phyloP scores from a whole-genome alignment of 2,888 invertebrate species.

The Eupithecia pulchellata region DNA sequence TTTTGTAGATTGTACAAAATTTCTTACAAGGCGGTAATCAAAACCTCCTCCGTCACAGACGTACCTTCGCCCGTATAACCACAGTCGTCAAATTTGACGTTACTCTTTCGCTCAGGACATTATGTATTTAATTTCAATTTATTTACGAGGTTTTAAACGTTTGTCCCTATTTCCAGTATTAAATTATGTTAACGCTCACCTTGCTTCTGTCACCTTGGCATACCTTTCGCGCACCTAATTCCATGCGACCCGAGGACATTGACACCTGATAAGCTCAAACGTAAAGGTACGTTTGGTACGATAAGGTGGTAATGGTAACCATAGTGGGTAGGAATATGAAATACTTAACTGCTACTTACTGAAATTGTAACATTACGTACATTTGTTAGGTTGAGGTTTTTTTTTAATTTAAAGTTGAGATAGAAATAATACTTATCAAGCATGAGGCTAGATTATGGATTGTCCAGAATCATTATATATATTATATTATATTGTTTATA shows the following conservation, averaged over 20 bases:
- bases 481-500: too few relatives aligned
- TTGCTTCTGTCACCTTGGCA: conserved; percentile 70
- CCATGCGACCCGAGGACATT: conserved; percentile 65
- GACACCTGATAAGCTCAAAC: conserved; percentile 65
- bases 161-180: conserved; percentile 41
- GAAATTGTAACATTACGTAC: not conserved
- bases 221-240: conserved; percentile 68
- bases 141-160: conserved; percentile 35
- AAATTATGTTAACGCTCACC: conserved; percentile 49
- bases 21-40: too few relatives aligned
- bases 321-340: too few relatives aligned
- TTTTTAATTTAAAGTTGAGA: too few relatives aligned
- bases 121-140: conserved; percentile 14
- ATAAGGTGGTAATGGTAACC: conserved; percentile 20
- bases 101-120: not conserved
- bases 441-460: too few relatives aligned
- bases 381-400: not conserved
- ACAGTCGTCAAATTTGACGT: too few relatives aligned
- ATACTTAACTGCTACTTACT: not conserved
- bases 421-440: too few relatives aligned
- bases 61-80: too few relatives aligned
- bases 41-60: too few relatives aligned
- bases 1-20: too few relatives aligned
- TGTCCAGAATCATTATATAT: too few relatives aligned
- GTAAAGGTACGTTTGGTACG: conserved; percentile 22